Evolutionary conservation across 2,797 vertebrate species (phyloP), one percentile per base, ranked within the genome.

Genomic region (Myotis myotis): DNA sequence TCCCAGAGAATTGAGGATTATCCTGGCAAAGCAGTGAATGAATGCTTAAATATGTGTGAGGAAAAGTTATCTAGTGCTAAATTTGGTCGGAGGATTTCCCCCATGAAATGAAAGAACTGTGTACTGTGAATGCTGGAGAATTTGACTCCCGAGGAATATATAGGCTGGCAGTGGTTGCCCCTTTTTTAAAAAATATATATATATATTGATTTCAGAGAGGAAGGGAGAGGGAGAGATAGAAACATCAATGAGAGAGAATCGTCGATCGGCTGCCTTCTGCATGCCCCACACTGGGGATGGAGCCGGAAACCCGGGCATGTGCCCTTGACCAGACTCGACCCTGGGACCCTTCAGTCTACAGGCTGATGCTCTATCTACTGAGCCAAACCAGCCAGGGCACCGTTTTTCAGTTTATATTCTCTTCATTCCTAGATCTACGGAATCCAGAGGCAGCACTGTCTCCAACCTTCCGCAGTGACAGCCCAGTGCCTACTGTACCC

Each of bases 381-480:
- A 28, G 25, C 57, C 25, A 62, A 62, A 30, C 28, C 28, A 60
- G 28, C 28, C 60, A 30, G 25, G 28, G 60, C 0, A 62, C 60
- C 60, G 28, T 85, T 94, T 87, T 70, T 86, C 71, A 71, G 60
- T 84, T 96, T 91, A 51, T 64, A 2, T 95, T 93, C 13, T 94
- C 36, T 95, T 94, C 22, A 36, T 53, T 76, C 41, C 49, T 97
- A 99, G 99, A 99, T 83, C 97, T 97, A n/a, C 98, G 98, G 93
- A 98, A 97, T 87, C 97, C 98, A 74, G 99, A 99, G 2, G 97
- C 98, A 15, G 97, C 98, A 10, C 89, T 98, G 11, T 97, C 97
- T 22, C 97, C 98, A 82, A 83, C 97, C 19, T 97, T 98, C 82
- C 98, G 99, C 80, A 99, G 99, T 81, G 99, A 99, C 95, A 99